Conservation (phyloP, 1,140 invertebrate species). For the Drosophila albomicans region DNA sequence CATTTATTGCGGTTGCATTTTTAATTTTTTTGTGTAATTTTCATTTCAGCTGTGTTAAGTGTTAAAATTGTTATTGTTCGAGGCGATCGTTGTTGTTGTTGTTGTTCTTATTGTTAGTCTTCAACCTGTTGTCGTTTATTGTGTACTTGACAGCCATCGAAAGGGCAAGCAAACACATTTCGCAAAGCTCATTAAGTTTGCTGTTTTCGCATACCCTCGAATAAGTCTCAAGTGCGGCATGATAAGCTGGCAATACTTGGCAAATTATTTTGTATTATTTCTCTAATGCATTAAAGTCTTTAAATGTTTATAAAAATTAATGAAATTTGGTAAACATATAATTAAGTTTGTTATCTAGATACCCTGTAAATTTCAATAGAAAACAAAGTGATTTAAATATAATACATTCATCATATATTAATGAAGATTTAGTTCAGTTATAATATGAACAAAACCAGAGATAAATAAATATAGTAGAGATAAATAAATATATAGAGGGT, state of each 20-base stretch:
- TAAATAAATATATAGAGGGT: not conserved
- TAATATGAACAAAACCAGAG: no score
- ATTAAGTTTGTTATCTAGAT: no score
- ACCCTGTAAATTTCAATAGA: no score
- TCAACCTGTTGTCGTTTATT: slow-evolving; percentile 82
- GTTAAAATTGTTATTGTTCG: slow-evolving; percentile 44
- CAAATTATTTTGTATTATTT: no score
- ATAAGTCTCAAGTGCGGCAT: not conserved
- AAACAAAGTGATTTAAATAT: no score
- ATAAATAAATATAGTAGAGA: not conserved
- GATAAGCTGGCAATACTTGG: not conserved
- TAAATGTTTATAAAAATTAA: no score
- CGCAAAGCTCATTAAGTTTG: slow-evolving; percentile 81
- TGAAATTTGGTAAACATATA: no score
- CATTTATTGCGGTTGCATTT: slow-evolving; percentile 62
- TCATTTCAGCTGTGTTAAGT: slow-evolving; percentile 75
- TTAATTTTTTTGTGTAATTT: slow-evolving; percentile 56
- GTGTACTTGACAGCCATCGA: slow-evolving; percentile 81
- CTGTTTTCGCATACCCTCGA: slow-evolving; percentile 40
- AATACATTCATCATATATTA: no score
- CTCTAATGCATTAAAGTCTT: not conserved
- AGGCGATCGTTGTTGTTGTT: slow-evolving; percentile 33
- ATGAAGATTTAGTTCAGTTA: no score
- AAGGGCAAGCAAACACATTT: slow-evolving; percentile 82
- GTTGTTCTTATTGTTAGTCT: slow-evolving; percentile 63